Evolutionary conservation across 2,888 invertebrate species (phyloP).

Genomic region (Volucella inanis): DNA sequence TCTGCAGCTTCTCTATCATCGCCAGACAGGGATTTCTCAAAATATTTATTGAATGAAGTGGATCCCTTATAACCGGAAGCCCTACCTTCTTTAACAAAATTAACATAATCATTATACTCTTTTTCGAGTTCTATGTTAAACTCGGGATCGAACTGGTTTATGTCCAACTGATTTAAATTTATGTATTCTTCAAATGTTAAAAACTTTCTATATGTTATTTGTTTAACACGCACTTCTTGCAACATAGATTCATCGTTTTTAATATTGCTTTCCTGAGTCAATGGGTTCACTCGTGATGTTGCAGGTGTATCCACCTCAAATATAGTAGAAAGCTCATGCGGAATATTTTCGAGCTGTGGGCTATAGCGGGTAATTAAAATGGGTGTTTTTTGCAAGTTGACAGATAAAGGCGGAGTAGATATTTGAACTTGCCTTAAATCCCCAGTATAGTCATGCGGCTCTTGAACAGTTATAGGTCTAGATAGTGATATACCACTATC

Average conservation of each 20-base stretch:
- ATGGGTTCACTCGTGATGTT: slow-evolving; percentile 82
- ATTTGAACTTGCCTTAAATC: slow-evolving; percentile 72
- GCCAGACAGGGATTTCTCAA: slow-evolving; percentile 75
- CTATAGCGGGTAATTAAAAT: slow-evolving; percentile 80
- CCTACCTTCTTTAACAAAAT: slow-evolving; percentile 72
- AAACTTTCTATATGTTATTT: slow-evolving; percentile 75
- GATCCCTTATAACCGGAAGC: slow-evolving; percentile 78
- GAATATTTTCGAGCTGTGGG: slow-evolving; percentile 81
- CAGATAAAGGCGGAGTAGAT: slow-evolving; percentile 74
- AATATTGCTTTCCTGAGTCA: slow-evolving; percentile 38
- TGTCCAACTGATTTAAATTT: slow-evolving; percentile 83
- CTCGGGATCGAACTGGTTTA: slow-evolving; percentile 80
- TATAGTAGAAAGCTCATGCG: slow-evolving; percentile 88
- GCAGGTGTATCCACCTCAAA: slow-evolving; percentile 88
- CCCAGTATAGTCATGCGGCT: slow-evolving; percentile 76
- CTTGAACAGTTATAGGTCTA: slow-evolving; percentile 81
- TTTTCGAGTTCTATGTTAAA: slow-evolving; percentile 83
- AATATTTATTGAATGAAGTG: slow-evolving; percentile 79
- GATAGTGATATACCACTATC: slow-evolving; percentile 83
- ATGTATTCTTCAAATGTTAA: slow-evolving; percentile 84
- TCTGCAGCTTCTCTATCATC: slow-evolving; percentile 69
- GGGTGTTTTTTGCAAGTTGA: slow-evolving; percentile 77
- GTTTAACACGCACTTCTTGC: slow-evolving; percentile 11
- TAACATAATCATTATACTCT: slow-evolving; percentile 78
- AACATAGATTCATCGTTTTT: slow-evolving; percentile 22